A percentile compares a stretch with the other conserved stretches of the same genome.
These are phyloP conservation scores for Pontoporia blainvillei DNA, from an alignment of 2,113 vertebrate species.

Conservation along the genomic window DNA sequence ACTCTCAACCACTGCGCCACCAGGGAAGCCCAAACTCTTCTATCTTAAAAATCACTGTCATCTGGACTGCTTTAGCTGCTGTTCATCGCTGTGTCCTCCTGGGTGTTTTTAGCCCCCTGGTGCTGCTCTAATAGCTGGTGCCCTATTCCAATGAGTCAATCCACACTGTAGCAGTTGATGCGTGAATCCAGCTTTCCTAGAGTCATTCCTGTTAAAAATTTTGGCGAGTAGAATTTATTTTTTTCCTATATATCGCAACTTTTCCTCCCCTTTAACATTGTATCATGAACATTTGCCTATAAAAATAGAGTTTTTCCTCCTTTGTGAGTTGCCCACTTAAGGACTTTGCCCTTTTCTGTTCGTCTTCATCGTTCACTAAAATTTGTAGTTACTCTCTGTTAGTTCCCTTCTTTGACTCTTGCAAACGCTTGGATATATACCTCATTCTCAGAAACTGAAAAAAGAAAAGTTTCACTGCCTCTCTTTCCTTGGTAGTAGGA, in stretches of 20 bases:
- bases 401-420: not conserved
- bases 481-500: not conserved
- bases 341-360: not conserved
- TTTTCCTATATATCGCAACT: not conserved
- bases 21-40: no score
- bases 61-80: not conserved
- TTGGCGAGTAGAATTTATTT: not conserved
- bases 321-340: not conserved
- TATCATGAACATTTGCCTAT: not conserved
- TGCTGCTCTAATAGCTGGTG: not conserved
- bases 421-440: not conserved
- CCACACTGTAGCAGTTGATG: not conserved
- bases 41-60: not conserved
- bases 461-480: not conserved
- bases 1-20: no score
- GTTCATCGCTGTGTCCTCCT: not conserved
- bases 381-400: not conserved
- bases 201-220: not conserved
- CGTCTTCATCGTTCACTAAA: not conserved
- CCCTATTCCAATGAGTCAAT: not conserved
- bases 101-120: not conserved
- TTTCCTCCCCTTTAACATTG: not conserved
- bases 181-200: not conserved
- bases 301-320: not conserved
- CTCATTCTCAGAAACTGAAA: not conserved